Base-by-base conservation (phyloP, 2,797 vertebrate species). In the Setipinna tenuifilis region DNA sequence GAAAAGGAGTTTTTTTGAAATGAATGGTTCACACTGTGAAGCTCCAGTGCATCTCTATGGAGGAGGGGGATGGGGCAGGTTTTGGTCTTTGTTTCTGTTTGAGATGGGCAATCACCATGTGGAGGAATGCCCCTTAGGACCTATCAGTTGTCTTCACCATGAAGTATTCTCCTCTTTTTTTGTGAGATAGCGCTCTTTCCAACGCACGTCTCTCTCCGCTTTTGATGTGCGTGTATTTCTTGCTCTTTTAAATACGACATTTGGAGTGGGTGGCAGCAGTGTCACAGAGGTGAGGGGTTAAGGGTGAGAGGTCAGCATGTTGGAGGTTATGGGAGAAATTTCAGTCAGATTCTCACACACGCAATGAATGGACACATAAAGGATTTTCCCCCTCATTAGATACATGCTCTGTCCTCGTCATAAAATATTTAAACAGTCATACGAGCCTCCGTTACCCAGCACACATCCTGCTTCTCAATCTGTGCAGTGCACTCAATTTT, bases 341-440 rank as follows among this genome's bases (percentile, higher is more conserved):
- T 78, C 71, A 44, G 71, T 41, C 71, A 41, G 71, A 78, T 78
- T 78, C 71, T 44, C 71, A 78, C 71, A 78, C 71, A 41, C 71
- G 31, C 21, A 78, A 78, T 78, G 31, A 78, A 78, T 78, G 35
- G 17, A 6, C 31, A 41, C 7, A 78, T 7, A 78, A 78, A 78
- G 35, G 71, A 78, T 78, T 78, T 75, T 78, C 71, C 35, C 71
- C 71, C 71, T 78, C 71, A 78, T 78, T 78, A 78, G 71, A 10
- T 78, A 78, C 35, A 78, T 44, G 35, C 35, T 9, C 71, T 44
- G 7, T 21, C 71, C 71, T 19, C 17, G 71, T 78, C 35, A 78
- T 78, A 41, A 78, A 78, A 78, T 78, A 78, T 44, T 78, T 78
- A 78, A 78, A 78, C 71, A 78, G 71, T 44, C 71, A 78, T 78